Conservation (phyloP, 2,797 vertebrate species). For the Pseudotriccus pelzelni region DNA sequence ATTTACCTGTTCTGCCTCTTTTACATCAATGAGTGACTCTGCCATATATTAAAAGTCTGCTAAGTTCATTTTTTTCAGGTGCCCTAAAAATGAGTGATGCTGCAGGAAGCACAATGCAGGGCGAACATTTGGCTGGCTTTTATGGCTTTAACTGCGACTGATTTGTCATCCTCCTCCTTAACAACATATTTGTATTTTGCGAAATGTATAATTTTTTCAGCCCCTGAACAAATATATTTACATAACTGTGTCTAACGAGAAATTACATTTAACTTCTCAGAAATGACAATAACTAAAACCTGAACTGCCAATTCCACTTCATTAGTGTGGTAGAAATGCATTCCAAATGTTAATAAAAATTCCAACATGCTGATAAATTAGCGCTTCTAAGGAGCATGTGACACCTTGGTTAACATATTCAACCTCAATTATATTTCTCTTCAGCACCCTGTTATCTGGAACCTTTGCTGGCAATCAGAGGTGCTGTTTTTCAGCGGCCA, state of each 20-base stretch:
- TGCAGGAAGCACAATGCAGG: constrained; percentile 24
- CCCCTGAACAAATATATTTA: constrained; percentile 90
- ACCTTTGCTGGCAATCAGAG: constrained; percentile 99
- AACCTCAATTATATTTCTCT: constrained; percentile 99
- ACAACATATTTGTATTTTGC: constrained; percentile 80
- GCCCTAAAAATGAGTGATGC: constrained; percentile 38
- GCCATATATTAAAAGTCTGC: constrained; percentile 61
- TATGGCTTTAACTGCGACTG: constrained; percentile 57
- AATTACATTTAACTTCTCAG: constrained; percentile 87
- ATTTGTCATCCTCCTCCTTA: constrained; percentile 75
- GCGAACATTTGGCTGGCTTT: constrained; percentile 52
- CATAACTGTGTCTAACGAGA: constrained; percentile 82
- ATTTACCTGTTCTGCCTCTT: constrained; percentile 10
- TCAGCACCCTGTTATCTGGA: constrained; percentile 99
- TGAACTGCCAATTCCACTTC: constrained; percentile 85
- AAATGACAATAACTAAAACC: constrained; percentile 88
- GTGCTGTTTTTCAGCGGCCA: constrained; percentile 99
- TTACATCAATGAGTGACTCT: background rate
- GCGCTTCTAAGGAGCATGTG: constrained; percentile 92
- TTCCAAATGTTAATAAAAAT: constrained; percentile 93
- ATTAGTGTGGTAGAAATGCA: constrained; percentile 84
- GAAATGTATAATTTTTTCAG: constrained; percentile 82
- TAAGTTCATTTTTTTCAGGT: constrained; percentile 38
- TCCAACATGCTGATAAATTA: constrained; percentile 96
- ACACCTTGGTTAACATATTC: constrained; percentile 99